Base-by-base conservation (phyloP, 1,140 invertebrate genomes). In the Panulirus ornatus region DNA sequence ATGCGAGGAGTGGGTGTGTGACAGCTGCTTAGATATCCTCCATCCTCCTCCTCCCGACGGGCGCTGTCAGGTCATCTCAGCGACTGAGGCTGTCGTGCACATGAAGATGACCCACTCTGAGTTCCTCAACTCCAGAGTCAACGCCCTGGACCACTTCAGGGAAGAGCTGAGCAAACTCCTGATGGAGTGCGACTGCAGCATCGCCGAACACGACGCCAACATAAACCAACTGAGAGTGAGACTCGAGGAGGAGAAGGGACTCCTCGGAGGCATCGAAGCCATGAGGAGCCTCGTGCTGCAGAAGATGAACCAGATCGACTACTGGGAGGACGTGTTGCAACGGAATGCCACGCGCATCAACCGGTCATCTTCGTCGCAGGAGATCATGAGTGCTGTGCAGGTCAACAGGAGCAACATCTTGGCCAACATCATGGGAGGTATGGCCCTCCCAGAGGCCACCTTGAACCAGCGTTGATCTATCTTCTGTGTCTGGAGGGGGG, bases 1-100 rank as follows among this genome's bases (percentile, higher is more conserved):
- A 1, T 88, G 87, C 27, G 87, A 82, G 44, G 44, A 51, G 87
- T 88, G 87, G 87, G 63, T 66, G 8, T 88, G 87, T 30, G 63
- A 82, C 27, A 44, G 36, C 3, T 88, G 87, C 22, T 44, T 88
- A 11, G 47, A 54, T 11, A 11, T 73, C 2, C 34, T 30, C 0
- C 87, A 88, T 44, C 22, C 16, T 0, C 84, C 42, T 22, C 51
- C 71, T 14, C 78, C 87, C 1, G 6, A 19, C 19, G 66, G 78
- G 8, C 27, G 27, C 38, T 88, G 87, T 34, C 78, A 38, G 5
- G 42, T 82, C 0, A 73, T 83, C 54, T 51, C 87, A 19, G 79
- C 79, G 27, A 11, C 54, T 0, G 76, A 88, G 11, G 87, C 78
- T 1, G 63, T 88, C n/a, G n/a, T 34, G 40, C 40, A 82, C 34